Evolutionary conservation across 2,113 vertebrate genomes (phyloP), one percentile per base, ranked within the genome.

Genomic region (Lophochroa leadbeateri): DNA sequence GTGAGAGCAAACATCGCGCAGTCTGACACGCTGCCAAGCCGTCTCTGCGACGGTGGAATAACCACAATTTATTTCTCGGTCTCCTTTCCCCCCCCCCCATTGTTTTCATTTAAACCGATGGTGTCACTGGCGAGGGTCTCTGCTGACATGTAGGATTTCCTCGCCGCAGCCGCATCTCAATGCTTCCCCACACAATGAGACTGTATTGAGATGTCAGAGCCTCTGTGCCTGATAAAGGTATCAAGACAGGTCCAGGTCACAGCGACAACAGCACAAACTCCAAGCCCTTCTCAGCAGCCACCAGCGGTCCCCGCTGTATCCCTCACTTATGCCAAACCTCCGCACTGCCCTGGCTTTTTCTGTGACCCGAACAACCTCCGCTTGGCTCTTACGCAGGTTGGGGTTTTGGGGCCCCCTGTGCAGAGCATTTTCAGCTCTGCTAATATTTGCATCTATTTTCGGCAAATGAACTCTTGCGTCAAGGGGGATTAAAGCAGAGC

Each of bases 191-290:
- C 88, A 97, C 95, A 96, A 93, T 81, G 88, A 43, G 4, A 12
- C 63, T 25, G 72, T 96, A 96, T 95, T 96, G 95, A 97, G 96
- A 96, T 94, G 95, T 95, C 96, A 96, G 86, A 84, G 82, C 12
- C 91, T 75, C 92, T 33, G 57, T 6, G 95, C 80, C 77, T 92
- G 95, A 96, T 96, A 86, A 92, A 96, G 94, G 96, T 92, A 81
- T 97, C 96, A 94, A 86, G 94, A 76, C 61, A 68, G 95, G 92
- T 55, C 67, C 29, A 1, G 6, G 41, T 7, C 25, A 16, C 74
- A 19, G 89, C 52, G 17, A 91, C 94, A 76, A 9, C 35, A 76
- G 78, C 2, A 4, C 10, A 3, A 70, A 17, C 71, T 33, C 35
- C 1, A 1, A 94, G 82, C 80, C 46, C 31, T 63, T 39, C 61